Evolutionary conservation across 2,888 invertebrate species (phyloP), one percentile per base, ranked within the genome.

Genomic region (Andricus curvator): DNA sequence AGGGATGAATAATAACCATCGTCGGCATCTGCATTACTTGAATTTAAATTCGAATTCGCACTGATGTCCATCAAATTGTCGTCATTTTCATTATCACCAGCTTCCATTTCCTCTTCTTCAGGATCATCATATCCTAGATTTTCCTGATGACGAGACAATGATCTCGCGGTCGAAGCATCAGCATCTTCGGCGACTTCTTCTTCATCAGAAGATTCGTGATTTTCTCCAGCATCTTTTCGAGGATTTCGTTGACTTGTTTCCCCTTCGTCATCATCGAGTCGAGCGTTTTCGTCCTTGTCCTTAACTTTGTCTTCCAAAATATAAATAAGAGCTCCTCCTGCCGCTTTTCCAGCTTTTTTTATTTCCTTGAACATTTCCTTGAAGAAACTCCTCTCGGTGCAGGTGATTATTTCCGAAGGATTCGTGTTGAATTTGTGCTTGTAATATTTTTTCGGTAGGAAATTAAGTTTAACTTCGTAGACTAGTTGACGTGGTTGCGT

Each of bases 401-500:
- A 96, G 60, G 95, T 94, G 41, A 98, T 93, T 37, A 98, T 94
- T 77, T 94, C 93, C 64, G 94, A 93, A 0, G 98, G 97, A 77
- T 95, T 96, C 2, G 98, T 94, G 77, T 94, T 93, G 86, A 96
- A 97, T 77, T 96, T 95, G 3, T 95, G 94, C 87, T 96, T 95
- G 90, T 98, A 98, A 51, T 95, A 95, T 33, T 95, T 93, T 65
- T 95, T 93, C 0, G 97, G 96, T 78, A 98, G 93, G 90, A 97
- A 98, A 41, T 95, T 92, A 85, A 98, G 96, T 13, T 93, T 94
- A 85, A 98, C 91, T 0, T 94, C 94, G 84, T 97, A 97, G 74
- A 94, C 93, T 83, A 97, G 93, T 78, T 91, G 91, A 83, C 94
- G 93, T 78, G 93, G 88, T 0, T 96, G 95, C 0, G 88, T 84